These are phyloP conservation scores for Archips crataeganus DNA, from an alignment of 2,888 invertebrate genomes.

Conservation along the genomic window DNA sequence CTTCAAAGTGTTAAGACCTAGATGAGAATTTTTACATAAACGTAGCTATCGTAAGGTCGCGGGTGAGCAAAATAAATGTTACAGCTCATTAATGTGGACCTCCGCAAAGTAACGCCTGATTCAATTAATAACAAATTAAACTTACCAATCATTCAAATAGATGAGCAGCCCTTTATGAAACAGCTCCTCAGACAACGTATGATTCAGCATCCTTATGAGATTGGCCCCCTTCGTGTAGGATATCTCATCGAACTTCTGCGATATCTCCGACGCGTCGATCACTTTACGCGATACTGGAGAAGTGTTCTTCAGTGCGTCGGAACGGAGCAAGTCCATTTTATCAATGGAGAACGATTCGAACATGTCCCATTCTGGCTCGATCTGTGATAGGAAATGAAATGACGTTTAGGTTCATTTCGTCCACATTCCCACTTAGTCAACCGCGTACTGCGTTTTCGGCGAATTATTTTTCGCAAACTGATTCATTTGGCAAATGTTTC, in stretches of 20 bases:
- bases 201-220: conserved; percentile 86
- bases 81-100: too few species aligned
- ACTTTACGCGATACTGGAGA: conserved; percentile 84
- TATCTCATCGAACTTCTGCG: conserved; percentile 86
- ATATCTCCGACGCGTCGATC: conserved; percentile 83
- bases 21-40: too few species aligned
- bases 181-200: conserved; percentile 79
- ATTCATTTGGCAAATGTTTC: too few species aligned
- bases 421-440: too few species aligned
- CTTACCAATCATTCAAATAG: conserved; percentile 85
- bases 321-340: conserved; percentile 83
- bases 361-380: conserved; percentile 85
- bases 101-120: too few species aligned
- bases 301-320: conserved; percentile 84
- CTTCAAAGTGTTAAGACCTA: too few species aligned
- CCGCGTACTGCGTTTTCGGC: too few species aligned
- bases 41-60: too few species aligned
- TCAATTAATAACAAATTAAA: conserved; percentile 33
- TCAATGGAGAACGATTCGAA: conserved; percentile 83
- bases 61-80: too few species aligned
- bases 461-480: too few species aligned
- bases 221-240: conserved; percentile 86
- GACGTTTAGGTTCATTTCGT: too few species aligned
- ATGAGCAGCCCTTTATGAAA: conserved; percentile 83
- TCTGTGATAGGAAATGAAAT: conserved; percentile 60